Evolutionary conservation across 1,140 invertebrate genomes (phyloP), one percentile per base, ranked within the genome.

Genomic region (Drosophila serrata): DNA sequence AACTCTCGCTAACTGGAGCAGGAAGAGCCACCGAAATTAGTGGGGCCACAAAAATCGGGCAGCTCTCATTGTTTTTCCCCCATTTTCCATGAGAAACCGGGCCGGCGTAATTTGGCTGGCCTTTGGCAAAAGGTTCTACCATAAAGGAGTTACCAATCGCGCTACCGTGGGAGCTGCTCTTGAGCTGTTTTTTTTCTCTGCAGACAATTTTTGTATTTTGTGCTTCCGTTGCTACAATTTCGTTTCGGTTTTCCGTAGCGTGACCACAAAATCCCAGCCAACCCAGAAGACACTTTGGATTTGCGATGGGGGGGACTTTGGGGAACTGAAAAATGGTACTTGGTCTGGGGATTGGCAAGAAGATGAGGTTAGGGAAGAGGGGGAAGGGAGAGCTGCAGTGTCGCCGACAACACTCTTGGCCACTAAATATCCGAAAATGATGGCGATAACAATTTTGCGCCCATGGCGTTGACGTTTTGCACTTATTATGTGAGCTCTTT

Each of bases 391-490:
- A 13, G 27, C 57, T 42, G 35, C 58, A 77, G 73, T 77, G 75
- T 77, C 64, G 75, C 33, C 56, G 63, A 67, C 73, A 67, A 76
- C 73, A 67, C 74, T 76, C 63, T 56, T 49, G 42, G 70, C 73
- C 74, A 76, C 73, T 77, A 76, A 77, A 77, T 77, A 76, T 68
- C 74, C 55, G 62, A 74, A 86, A 79, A 79, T 82, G 81, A 90
- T 88, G 84, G 84, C 84, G 77, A 81, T 90, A 90, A 88, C 84
- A 90, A 84, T 79, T 82, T 86, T 86, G 82, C 82, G 79, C 82
- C 82, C 82, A 87, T 86, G 82, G 84, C 79, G 82, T 86, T 86
- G 82, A 86, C 82, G 82, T 82, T 87, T 82, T 87, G 82, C 79
- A 82, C 79, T 82, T 86, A 87, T 86, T 86, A 87, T 72, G 48